These are phyloP conservation scores for Rachycentron canadum DNA, from an alignment of 2,797 vertebrate genomes.

Conservation along the genomic window DNA sequence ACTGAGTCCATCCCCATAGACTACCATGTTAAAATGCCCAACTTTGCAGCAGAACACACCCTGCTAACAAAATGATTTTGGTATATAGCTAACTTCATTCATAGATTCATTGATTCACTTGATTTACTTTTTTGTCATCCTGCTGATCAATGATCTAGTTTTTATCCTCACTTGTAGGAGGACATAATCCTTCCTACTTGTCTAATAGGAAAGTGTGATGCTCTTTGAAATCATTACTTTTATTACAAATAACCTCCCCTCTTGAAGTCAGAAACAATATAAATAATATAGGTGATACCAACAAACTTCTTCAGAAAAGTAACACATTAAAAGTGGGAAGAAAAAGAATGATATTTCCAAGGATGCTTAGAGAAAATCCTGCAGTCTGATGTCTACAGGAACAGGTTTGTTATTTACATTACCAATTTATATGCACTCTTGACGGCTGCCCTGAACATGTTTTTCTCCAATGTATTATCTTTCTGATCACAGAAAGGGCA, in stretches of 20 bases:
- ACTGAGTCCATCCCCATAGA: too few species aligned
- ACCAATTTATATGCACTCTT: conserved; percentile 55
- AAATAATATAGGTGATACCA: not conserved
- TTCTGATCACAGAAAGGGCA: conserved; percentile 58
- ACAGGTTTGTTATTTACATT: conserved; percentile 71
- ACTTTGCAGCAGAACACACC: too few species aligned
- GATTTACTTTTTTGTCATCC: not conserved
- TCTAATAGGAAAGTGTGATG: not conserved
- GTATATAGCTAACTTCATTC: too few species aligned
- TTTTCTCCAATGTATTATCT: conserved; percentile 54
- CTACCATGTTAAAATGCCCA: too few species aligned
- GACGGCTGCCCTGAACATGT: conserved; percentile 31
- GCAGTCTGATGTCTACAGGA: conserved; percentile 16
- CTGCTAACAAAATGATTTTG: too few species aligned
- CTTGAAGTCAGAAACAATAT: not conserved
- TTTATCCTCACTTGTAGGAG: not conserved
- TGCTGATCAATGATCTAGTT: not conserved
- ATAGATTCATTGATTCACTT: not conserved
- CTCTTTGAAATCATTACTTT: not conserved
- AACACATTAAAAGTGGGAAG: not conserved
- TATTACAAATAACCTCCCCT: not conserved
- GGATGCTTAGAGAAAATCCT: conserved; percentile 9
- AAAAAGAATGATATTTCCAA: not conserved
- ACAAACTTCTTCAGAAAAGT: not conserved
- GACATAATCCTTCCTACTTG: not conserved